These are phyloP conservation scores for Tyto alba DNA, from an alignment of 2,113 vertebrate genomes.

Conservation along the genomic window DNA sequence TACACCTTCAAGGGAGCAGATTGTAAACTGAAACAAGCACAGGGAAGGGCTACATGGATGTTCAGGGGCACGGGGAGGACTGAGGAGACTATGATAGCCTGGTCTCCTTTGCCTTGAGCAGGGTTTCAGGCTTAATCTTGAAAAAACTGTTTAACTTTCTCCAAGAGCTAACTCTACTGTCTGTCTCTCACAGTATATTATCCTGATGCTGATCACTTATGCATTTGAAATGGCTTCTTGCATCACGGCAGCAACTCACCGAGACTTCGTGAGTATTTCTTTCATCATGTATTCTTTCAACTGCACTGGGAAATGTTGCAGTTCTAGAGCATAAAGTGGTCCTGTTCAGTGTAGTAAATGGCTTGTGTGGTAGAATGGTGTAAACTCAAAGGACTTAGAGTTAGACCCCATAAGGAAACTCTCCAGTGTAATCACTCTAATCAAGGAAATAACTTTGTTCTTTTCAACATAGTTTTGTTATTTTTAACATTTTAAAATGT, in stretches of 20 bases:
- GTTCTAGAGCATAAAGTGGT: not conserved
- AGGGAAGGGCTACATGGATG: not conserved
- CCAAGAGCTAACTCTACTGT: not conserved
- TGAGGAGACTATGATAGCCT: not conserved
- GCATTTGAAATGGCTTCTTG: constrained; percentile 81
- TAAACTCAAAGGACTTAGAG: not conserved
- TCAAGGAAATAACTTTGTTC: not conserved
- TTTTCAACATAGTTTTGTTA: not conserved
- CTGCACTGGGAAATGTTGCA: accelerated
- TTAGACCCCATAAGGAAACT: not conserved
- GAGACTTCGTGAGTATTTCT: constrained; percentile 74
- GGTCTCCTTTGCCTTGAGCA: not conserved
- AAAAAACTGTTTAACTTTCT: not conserved
- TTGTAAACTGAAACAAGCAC: not conserved
- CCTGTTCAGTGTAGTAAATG: not conserved
- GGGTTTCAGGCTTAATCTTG: not conserved
- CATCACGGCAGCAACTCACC: constrained; percentile 74
- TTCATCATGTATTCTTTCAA: not conserved
- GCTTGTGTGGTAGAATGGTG: not conserved
- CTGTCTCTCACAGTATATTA: constrained; percentile 70
- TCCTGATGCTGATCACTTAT: constrained; percentile 78
- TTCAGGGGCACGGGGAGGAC: not conserved
- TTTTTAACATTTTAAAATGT: not conserved
- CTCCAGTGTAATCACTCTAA: not conserved
- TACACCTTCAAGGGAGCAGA: not conserved